Base-by-base conservation (phyloP, 1,140 invertebrate genomes). In the Drosophila persimilis region DNA sequence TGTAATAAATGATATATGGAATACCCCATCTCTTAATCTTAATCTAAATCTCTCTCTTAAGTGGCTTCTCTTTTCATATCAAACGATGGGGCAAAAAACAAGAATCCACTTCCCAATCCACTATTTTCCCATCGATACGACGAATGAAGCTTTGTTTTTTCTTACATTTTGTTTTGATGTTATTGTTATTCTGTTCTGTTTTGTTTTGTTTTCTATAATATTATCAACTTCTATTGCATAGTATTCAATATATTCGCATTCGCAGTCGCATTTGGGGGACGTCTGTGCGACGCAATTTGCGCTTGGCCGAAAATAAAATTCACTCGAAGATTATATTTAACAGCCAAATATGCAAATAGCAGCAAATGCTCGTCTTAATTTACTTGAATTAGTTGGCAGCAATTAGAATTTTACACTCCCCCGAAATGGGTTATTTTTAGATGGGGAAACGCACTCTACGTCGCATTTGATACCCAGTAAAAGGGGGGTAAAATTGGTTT, bases 341-440 rank as follows among this genome's bases (percentile, higher is more conserved):
- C 47, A 60, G 54, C 44, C 3, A 39, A 56, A 57, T 57, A 69
- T 69, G 64, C 44, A 67, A 67, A 67, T 53, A 41, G 43, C 22
- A 31, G 43, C 22, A 69, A 56, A 20, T 57, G 58, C 50, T 72
- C 54, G 59, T 62, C 65, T 59, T 45, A 73, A 63, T 61, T 59
- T 67, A 39, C 73, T 86, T 55, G 80, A 80, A 73, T 77, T 77
- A 85, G 77, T 77, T 64, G 45, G 50, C 58, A 74, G 44, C 79
- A 70, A 81, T 83, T 62, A 70, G 57, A 41, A 62, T 58, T 70
- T 59, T 78, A 6, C 43, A 47, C 54, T 50, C 35, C 35, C 35
- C 35, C 35, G 24, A 39, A 57, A 64, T 56, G 43, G 57, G 3
- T 53, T 67, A 41, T 69, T 57, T 69, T 50, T 41, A 50, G 24